These are phyloP conservation scores for Drosophila cracens DNA, from an alignment of 2,888 invertebrate species.

Conservation along the genomic window DNA sequence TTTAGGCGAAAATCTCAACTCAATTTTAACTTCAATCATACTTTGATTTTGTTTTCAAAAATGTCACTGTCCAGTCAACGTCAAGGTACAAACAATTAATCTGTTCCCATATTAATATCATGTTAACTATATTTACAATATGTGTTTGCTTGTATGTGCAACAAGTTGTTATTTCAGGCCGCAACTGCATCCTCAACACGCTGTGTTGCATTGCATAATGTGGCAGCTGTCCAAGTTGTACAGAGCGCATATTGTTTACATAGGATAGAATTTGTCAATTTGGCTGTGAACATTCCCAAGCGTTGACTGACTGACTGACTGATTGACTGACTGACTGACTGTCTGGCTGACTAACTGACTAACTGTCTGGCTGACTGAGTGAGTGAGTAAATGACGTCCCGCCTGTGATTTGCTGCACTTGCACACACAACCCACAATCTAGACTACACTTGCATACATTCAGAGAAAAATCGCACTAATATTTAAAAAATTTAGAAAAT, in stretches of 20 bases:
- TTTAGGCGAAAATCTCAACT: not conserved
- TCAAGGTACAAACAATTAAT: not conserved
- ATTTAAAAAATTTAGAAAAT: not conserved
- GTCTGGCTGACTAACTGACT: conserved; percentile 28
- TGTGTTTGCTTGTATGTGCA: not conserved
- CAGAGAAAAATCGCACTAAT: not conserved
- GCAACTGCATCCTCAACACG: conserved; percentile 4
- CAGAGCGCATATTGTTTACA: conserved; percentile 41
- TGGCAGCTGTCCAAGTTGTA: conserved; percentile 1
- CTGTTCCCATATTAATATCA: not conserved
- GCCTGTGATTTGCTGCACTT: conserved; percentile 28
- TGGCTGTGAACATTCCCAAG: conserved; percentile 65
- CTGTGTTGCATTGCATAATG: conserved; percentile 32
- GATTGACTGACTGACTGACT: conserved; percentile 4
- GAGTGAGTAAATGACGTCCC: conserved; percentile 23
- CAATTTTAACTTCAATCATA: not conserved
- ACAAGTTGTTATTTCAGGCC: conserved; percentile 9
- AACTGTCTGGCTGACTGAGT: not conserved
- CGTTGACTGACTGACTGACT: conserved; percentile 31
- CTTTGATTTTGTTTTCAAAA: not conserved
- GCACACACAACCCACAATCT: conserved; percentile 25
- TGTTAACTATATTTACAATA: not conserved
- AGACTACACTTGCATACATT: not conserved
- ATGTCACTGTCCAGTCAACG: not conserved
- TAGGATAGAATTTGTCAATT: conserved; percentile 53